Conservation (phyloP, 2,797 vertebrate genomes). For the Diplodus puntazzo region DNA sequence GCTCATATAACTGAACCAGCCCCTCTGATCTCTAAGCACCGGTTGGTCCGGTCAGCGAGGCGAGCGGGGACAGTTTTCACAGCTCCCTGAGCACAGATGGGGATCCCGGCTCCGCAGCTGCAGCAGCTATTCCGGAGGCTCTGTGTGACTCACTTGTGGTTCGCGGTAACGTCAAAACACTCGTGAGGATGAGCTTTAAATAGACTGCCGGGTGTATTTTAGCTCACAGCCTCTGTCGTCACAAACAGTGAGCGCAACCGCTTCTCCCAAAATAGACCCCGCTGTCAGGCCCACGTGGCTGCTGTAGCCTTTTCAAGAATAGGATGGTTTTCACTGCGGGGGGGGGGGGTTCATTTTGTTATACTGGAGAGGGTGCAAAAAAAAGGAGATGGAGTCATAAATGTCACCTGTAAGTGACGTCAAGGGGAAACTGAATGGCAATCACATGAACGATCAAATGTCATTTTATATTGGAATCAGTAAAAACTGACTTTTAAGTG, state of each 20-base stretch:
- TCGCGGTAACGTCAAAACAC: conserved; percentile 73
- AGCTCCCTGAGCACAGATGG: conserved; percentile 70
- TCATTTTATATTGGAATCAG: not conserved
- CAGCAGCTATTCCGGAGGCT: conserved; percentile 72
- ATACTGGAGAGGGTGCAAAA: conserved; percentile 1
- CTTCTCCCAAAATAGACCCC: conserved; percentile 65
- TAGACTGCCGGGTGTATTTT: conserved; percentile 74
- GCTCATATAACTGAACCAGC: conserved; percentile 40
- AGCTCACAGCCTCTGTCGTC: conserved; percentile 61
- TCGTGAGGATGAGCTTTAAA: conserved; percentile 72
- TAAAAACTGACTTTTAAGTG: not conserved
- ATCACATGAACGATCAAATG: not conserved
- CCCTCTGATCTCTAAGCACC: conserved; percentile 24
- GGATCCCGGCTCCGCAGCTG: conserved; percentile 69
- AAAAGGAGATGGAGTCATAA: conserved; percentile 9
- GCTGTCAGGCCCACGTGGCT: conserved; percentile 41
- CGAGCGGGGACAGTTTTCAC: conserved; percentile 58
- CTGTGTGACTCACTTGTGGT: conserved; percentile 76
- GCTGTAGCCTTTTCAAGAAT: conserved; percentile 53
- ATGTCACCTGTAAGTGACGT: not conserved
- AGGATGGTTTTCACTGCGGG: conserved; percentile 12
- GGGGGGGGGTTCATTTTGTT: conserved; percentile 37
- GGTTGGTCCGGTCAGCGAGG: conserved; percentile 30
- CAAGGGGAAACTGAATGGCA: conserved; percentile 9
- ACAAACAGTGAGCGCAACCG: conserved; percentile 54